Evolutionary conservation across 1,140 invertebrate species (phyloP).

Genomic region (Cheumatopsyche charites): DNA sequence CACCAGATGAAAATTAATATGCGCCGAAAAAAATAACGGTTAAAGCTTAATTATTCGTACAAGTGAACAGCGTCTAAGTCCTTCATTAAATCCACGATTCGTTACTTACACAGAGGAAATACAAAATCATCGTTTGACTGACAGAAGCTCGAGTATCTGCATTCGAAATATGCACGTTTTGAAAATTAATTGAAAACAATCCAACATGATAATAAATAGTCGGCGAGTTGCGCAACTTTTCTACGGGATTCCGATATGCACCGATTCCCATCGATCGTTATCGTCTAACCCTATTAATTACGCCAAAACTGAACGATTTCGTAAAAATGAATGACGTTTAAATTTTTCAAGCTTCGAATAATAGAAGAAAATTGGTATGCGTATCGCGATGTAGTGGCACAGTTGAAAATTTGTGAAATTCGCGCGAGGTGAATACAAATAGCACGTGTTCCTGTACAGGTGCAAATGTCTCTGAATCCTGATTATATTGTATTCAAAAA

Average conservation of each 20-base stretch:
- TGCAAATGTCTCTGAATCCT: background rate
- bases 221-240: background rate
- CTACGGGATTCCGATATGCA: background rate
- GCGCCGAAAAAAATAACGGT: no score
- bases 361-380: background rate
- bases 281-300: background rate
- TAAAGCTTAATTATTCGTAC: background rate
- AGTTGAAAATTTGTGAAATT: conserved; percentile 7
- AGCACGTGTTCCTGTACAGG: background rate
- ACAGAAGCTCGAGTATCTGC: no score
- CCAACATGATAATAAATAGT: conserved; percentile 6
- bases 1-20: no score
- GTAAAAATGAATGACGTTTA: no score
- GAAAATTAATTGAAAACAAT: background rate
- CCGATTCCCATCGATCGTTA: background rate
- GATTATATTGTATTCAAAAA: no score
- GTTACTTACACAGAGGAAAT: no score
- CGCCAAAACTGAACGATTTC: no score
- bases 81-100: no score
- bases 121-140: no score
- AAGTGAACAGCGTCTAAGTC: no score
- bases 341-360: no score
- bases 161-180: no score
- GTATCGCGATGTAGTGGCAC: background rate
- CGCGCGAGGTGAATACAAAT: background rate